A percentile compares a stretch with the other conserved stretches of the same genome.
Conservation (phyloP, 1,140 invertebrate species). For the Leptopilina clavipes region DNA sequence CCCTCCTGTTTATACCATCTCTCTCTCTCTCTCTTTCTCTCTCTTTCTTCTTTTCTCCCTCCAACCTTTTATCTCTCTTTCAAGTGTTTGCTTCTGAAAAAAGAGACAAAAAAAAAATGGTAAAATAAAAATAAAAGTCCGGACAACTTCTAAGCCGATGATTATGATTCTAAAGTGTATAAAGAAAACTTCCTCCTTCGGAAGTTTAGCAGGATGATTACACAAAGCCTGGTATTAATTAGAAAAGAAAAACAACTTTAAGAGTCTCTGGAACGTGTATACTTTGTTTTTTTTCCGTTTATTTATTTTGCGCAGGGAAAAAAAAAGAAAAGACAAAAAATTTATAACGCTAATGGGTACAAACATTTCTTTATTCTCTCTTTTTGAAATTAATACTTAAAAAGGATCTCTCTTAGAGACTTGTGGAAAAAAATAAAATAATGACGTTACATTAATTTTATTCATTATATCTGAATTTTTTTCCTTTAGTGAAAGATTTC, state of each 20-base stretch:
- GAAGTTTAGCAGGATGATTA: slow-evolving; percentile 23
- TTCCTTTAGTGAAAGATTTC: too few relatives aligned
- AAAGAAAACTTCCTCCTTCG: neutral
- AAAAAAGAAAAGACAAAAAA: neutral
- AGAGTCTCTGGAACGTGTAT: neutral
- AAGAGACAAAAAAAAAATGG: neutral
- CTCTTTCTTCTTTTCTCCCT: too few relatives aligned
- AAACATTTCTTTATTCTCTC: neutral
- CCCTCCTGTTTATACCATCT: neutral
- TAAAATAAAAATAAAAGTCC: slow-evolving; percentile 10
- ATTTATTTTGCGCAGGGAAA: too few relatives aligned
- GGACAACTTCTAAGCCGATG: slow-evolving; percentile 15
- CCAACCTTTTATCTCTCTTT: neutral
- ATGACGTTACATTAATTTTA: neutral
- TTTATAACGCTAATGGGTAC: slow-evolving; percentile 8
- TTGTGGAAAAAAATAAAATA: neutral
- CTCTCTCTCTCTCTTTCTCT: neutral
- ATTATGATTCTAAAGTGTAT: slow-evolving; percentile 15
- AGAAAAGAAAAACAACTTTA: slow-evolving; percentile 14
- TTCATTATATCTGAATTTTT: neutral
- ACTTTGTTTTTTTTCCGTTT: neutral
- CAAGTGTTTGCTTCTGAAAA: neutral
- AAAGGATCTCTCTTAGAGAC: neutral
- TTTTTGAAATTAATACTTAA: neutral
- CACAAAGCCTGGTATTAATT: slow-evolving; percentile 33